A percentile compares a stretch with the other conserved stretches of the same genome.
phyloP scores from a whole-genome alignment of 2,113 vertebrate genomes.

The Notothenia rossii region DNA sequence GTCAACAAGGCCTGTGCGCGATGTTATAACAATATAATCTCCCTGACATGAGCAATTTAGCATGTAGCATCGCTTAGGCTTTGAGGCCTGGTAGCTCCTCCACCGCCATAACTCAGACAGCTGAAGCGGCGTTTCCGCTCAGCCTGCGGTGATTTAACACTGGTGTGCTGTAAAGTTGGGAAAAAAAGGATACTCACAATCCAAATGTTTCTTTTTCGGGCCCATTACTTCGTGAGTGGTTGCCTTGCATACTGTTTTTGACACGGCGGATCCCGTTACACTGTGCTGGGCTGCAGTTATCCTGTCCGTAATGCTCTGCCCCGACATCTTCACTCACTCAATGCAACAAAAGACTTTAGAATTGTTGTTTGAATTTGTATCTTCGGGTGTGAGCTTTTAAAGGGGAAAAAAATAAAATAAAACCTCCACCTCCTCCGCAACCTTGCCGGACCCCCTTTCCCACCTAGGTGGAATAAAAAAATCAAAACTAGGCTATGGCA shows the following conservation, averaged over 20 bases:
- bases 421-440: conserved; percentile 62
- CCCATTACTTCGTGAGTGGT: conserved; percentile 99
- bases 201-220: conserved; percentile 98
- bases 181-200: conserved; percentile 88
- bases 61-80: conserved; percentile 65
- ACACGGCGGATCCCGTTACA: conserved; percentile 96
- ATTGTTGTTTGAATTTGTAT: not conserved
- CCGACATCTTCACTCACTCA: conserved; percentile 89
- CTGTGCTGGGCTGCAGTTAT: conserved; percentile 98
- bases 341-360: conserved; percentile 55
- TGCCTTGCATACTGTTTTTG: conserved; percentile 97
- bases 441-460: conserved; percentile 64
- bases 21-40: conserved; percentile 54
- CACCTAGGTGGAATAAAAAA: conserved; percentile 53
- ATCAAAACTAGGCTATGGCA: conserved; percentile 62
- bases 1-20: conserved; percentile 23
- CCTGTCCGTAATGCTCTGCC: conserved; percentile 97
- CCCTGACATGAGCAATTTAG: conserved; percentile 48
- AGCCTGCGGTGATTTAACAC: conserved; percentile 22
- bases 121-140: not conserved
- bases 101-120: conserved; percentile 55
- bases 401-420: conserved; percentile 14
- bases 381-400: not conserved
- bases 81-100: conserved; percentile 69
- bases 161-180: not conserved